Evolutionary conservation across 2,797 vertebrate species (phyloP).

Genomic region (Chloroceryle amazona): DNA sequence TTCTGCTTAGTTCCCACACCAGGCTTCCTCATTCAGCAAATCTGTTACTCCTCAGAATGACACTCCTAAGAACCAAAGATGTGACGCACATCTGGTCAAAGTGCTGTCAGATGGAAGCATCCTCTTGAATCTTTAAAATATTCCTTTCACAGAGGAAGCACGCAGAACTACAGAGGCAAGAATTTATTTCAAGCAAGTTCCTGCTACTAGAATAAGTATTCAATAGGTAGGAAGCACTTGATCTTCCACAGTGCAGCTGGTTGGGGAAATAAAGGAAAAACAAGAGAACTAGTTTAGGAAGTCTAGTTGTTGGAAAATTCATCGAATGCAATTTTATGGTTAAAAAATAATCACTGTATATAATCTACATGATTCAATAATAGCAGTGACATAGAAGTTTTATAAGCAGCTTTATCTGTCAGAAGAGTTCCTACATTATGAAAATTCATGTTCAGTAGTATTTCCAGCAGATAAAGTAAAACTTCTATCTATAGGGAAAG

Average conservation of each 20-base stretch:
- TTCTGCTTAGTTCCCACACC: background rate
- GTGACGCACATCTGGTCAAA: background rate
- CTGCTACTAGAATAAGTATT: background rate
- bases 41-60: background rate
- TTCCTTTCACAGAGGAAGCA: background rate
- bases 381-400: constrained; percentile 68
- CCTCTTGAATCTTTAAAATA: background rate
- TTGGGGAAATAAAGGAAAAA: background rate
- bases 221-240: background rate
- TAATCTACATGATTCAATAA: constrained; percentile 24
- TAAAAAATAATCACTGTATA: constrained; percentile 37
- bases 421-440: constrained; percentile 37
- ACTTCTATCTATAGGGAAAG: background rate
- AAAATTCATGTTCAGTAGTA: constrained; percentile 60
- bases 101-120: background rate
- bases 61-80: background rate
- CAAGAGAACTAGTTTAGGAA: background rate
- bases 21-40: background rate
- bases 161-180: background rate
- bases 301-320: constrained; percentile 12
- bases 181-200: background rate
- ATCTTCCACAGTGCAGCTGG: background rate
- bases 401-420: constrained; percentile 54
- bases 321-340: background rate
- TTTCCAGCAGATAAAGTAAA: constrained; percentile 9